Conservation (phyloP, 2,888 invertebrate genomes). For the Aelia acuminata region DNA sequence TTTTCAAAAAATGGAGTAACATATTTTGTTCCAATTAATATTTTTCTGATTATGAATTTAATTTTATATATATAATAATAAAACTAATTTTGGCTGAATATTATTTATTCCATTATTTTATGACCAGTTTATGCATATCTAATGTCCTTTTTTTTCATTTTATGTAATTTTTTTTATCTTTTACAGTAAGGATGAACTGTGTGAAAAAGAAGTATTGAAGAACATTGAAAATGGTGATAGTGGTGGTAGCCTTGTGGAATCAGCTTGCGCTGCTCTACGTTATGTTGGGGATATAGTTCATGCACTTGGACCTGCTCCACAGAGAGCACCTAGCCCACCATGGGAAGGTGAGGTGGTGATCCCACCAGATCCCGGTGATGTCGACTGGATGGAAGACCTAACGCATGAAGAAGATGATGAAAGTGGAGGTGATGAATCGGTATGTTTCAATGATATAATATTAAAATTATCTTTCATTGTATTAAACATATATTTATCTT, state of each 20-base stretch:
- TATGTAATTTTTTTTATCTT: neutral
- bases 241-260: constrained; percentile 75
- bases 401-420: constrained; percentile 87
- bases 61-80: too few relatives aligned
- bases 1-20: neutral
- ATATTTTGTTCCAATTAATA: too few relatives aligned
- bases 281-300: constrained; percentile 85
- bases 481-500: neutral
- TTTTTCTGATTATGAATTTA: too few relatives aligned
- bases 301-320: constrained; percentile 71
- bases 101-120: neutral
- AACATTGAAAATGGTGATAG: constrained; percentile 58
- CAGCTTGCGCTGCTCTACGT: constrained; percentile 86
- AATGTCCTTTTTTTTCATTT: neutral
- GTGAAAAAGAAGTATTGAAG: constrained; percentile 61
- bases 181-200: constrained; percentile 62
- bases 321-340: constrained; percentile 77
- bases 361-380: constrained; percentile 79
- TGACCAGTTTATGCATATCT: neutral
- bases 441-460: constrained; percentile 68
- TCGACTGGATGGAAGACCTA: constrained; percentile 89
- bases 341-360: constrained; percentile 81
- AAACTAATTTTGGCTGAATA: neutral
- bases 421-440: constrained; percentile 92
- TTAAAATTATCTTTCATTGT: neutral